Conservation (phyloP, 2,888 invertebrate species). For the Octodonta nipae region DNA sequence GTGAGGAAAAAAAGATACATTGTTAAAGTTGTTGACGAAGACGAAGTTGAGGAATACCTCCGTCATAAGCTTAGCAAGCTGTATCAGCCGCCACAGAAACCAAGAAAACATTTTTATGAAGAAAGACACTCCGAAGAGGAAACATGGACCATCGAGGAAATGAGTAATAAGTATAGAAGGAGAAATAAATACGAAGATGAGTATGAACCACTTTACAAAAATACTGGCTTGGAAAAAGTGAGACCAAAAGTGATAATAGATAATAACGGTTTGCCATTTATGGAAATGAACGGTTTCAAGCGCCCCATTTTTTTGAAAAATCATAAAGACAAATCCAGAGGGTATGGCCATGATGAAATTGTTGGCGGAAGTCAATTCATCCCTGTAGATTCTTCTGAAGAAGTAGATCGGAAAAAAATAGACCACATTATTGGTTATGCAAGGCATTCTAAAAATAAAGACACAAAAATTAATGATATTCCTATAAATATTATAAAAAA, state of each 20-base stretch:
- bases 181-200: constrained; percentile 8
- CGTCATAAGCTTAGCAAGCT: constrained; percentile 22
- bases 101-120: background rate
- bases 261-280: constrained; percentile 25
- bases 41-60: constrained; percentile 25
- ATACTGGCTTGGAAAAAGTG: constrained; percentile 22
- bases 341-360: constrained; percentile 8
- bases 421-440: constrained; percentile 23
- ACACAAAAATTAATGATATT: constrained; percentile 17
- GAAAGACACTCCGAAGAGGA: background rate
- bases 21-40: constrained; percentile 26
- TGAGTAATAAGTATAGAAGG: background rate
- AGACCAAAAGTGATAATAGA: constrained; percentile 26
- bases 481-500: constrained; percentile 25
- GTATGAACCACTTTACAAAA: constrained; percentile 7
- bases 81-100: background rate
- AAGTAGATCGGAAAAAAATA: constrained; percentile 21
- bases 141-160: background rate
- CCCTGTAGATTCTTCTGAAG: constrained; percentile 16
- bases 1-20: constrained; percentile 24
- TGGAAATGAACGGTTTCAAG: constrained; percentile 26
- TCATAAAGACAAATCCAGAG: constrained; percentile 3
- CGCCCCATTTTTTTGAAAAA: constrained; percentile 19
- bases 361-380: background rate
- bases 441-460: constrained; percentile 13